Percentiles rank a stretch among this genome's conserved stretches.
Evolutionary conservation across 1,140 invertebrate species (phyloP).

Genomic region (Panagrolaimus sp.): DNA sequence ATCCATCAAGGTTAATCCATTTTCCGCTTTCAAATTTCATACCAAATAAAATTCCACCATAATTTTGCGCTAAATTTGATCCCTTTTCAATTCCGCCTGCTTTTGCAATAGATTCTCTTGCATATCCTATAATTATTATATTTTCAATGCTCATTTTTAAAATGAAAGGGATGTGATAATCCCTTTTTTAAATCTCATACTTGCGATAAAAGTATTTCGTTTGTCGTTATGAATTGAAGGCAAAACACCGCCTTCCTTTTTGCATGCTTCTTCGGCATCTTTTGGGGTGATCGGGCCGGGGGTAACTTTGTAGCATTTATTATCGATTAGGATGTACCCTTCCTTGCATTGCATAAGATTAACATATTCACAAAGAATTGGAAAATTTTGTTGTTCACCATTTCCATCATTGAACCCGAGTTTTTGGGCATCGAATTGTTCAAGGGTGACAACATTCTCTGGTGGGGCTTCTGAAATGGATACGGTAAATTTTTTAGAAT

Average conservation of each 20-base stretch:
- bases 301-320: too few relatives aligned
- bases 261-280: not conserved
- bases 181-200: not conserved
- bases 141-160: not conserved
- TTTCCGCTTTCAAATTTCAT: constrained; percentile 8
- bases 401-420: not conserved
- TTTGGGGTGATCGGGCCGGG: too few relatives aligned
- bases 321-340: too few relatives aligned
- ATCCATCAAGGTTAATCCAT: constrained; percentile 19
- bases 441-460: not conserved
- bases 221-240: constrained; percentile 22
- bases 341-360: too few relatives aligned
- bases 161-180: constrained; percentile 10
- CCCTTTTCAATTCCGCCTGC: not conserved
- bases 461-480: not conserved
- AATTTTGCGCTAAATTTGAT: constrained; percentile 2
- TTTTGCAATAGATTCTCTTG: not conserved
- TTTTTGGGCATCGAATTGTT: constrained; percentile 3
- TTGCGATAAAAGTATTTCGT: constrained; percentile 17
- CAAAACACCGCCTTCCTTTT: not conserved
- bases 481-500: too few relatives aligned
- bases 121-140: not conserved
- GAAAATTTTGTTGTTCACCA: constrained; percentile 1
- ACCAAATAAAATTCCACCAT: constrained; percentile 19
- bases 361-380: not conserved